Percentiles rank a stretch among this genome's conserved stretches.
phyloP scores from a whole-genome alignment of 2,797 vertebrate genomes.

The Pempheris klunzingeri region DNA sequence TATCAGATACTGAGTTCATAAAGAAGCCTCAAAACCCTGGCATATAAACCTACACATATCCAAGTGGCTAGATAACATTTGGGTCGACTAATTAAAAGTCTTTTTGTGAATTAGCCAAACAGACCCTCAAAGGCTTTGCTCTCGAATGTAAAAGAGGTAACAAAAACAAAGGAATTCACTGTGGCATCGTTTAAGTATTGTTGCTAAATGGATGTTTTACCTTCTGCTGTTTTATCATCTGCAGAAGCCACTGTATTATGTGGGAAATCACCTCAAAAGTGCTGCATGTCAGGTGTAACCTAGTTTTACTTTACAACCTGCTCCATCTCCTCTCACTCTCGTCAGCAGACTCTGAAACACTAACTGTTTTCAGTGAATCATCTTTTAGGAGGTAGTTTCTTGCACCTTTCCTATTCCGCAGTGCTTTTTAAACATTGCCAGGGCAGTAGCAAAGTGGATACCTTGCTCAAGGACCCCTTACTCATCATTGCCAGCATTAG shows the following conservation, averaged over 20 bases:
- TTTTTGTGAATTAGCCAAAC: neutral
- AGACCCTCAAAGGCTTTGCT: neutral
- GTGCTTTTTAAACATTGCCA: neutral
- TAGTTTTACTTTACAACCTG: constrained; percentile 32
- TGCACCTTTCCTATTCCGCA: too few species aligned
- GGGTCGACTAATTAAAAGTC: neutral
- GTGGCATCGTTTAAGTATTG: neutral
- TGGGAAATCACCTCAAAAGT: neutral
- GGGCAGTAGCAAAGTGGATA: too few species aligned
- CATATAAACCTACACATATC: neutral
- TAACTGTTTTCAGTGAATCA: constrained; percentile 11
- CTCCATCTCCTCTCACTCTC: constrained; percentile 63
- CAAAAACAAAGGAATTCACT: neutral
- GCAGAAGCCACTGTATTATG: neutral
- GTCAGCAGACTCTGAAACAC: constrained; percentile 72
- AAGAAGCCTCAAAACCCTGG: neutral
- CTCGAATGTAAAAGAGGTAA: neutral
- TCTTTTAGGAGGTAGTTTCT: too few species aligned
- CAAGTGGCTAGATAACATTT: neutral
- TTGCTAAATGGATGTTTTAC: neutral
- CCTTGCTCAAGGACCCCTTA: neutral
- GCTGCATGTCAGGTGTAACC: constrained; percentile 50
- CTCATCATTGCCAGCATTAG: neutral
- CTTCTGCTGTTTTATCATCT: too few species aligned
- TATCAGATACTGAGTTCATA: neutral